Conservation (phyloP, 2,888 invertebrate genomes). For the Ophion costatus region DNA sequence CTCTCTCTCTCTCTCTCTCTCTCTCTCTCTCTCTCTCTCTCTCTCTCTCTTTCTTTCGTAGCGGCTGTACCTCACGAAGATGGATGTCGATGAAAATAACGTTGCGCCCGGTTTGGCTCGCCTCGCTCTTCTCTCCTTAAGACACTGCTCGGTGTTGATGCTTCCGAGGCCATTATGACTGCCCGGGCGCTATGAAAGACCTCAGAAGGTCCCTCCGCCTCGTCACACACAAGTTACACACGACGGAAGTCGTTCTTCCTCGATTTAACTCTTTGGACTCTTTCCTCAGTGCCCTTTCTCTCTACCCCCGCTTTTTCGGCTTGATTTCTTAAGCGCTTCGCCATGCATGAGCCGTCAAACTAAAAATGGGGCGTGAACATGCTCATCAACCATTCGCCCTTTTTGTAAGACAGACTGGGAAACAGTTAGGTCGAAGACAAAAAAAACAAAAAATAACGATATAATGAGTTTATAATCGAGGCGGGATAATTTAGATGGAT, state of each 20-base stretch:
- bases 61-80: slow-evolving; percentile 72
- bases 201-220: slow-evolving; percentile 21
- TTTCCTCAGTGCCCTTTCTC: neutral
- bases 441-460: neutral
- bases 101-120: slow-evolving; percentile 51
- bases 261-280: slow-evolving; percentile 21
- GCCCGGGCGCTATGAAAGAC: slow-evolving; percentile 34
- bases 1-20: slow-evolving; percentile 43
- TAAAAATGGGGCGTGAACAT: slow-evolving; percentile 43
- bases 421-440: slow-evolving; percentile 13
- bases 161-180: slow-evolving; percentile 64
- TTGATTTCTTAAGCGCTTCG: slow-evolving; percentile 39
- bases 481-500: neutral
- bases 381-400: slow-evolving; percentile 41
- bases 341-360: slow-evolving; percentile 32
- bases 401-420: neutral
- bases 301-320: slow-evolving; percentile 15
- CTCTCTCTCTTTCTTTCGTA: slow-evolving; percentile 57
- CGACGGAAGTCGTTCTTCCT: slow-evolving; percentile 50
- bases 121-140: slow-evolving; percentile 38
- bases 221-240: slow-evolving; percentile 21
- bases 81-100: slow-evolving; percentile 74
- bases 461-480: neutral
- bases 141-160: slow-evolving; percentile 40
- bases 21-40: slow-evolving; percentile 58